Conservation (phyloP, 2,888 invertebrate genomes). For the Athrips mouffetella region DNA sequence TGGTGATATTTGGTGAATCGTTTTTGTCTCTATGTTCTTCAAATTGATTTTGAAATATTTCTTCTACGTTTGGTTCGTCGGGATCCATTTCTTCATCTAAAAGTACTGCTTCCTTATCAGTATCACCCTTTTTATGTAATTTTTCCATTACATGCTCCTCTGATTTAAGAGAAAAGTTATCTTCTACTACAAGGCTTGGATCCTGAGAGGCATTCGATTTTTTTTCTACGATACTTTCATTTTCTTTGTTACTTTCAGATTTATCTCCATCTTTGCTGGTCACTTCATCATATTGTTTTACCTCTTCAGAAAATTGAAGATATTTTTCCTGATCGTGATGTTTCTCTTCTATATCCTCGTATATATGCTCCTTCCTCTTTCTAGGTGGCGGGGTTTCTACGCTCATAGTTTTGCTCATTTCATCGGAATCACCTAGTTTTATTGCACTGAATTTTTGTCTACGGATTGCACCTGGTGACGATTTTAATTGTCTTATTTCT, state of each 20-base stretch:
- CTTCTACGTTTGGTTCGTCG: slow-evolving; percentile 66
- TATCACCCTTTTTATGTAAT: slow-evolving; percentile 54
- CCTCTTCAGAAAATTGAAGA: slow-evolving; percentile 68
- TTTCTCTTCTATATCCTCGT: slow-evolving; percentile 79
- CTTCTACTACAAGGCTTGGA: slow-evolving; percentile 66
- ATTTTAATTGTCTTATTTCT: slow-evolving; percentile 79
- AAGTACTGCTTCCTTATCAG: slow-evolving; percentile 55
- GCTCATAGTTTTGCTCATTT: slow-evolving; percentile 69
- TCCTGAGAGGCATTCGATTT: slow-evolving; percentile 70
- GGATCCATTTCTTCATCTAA: slow-evolving; percentile 62
- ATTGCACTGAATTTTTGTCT: slow-evolving; percentile 73
- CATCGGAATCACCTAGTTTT: slow-evolving; percentile 70
- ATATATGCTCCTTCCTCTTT: slow-evolving; percentile 79
- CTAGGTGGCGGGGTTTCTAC: slow-evolving; percentile 66
- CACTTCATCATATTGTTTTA: slow-evolving; percentile 46
- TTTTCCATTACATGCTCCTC: slow-evolving; percentile 69
- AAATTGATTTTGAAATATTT: slow-evolving; percentile 64
- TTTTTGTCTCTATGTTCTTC: slow-evolving; percentile 52
- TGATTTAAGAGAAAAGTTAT: slow-evolving; percentile 47
- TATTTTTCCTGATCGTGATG: slow-evolving; percentile 55
- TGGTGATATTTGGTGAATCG: slow-evolving; percentile 69
- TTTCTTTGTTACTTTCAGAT: slow-evolving; percentile 54
- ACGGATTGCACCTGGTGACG: slow-evolving; percentile 80
- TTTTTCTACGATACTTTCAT: slow-evolving; percentile 64
- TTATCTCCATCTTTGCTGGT: slow-evolving; percentile 41